Base-by-base conservation (phyloP, 2,797 vertebrate species). In the Micropoecilia bifurca region DNA sequence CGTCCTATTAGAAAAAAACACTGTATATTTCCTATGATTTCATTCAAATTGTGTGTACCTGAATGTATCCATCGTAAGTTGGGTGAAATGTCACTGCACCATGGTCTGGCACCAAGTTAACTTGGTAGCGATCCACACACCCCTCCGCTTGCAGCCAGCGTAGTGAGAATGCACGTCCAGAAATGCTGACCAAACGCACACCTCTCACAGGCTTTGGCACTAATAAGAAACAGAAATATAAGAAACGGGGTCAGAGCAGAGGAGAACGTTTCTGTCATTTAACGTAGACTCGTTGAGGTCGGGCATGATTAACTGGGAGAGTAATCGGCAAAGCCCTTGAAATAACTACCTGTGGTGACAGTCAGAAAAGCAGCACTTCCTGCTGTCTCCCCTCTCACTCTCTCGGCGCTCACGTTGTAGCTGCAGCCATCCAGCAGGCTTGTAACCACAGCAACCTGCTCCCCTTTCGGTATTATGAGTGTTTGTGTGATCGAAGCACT, bases 381-480 rank as follows among this genome's bases (percentile, higher is more conserved):
- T 75, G 90, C 88, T 71, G 84, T 81, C 78, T 25, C 83, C 80
- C 90, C 95, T 92, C 93, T 96, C 74, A 97, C 83, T 86, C 96
- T 94, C 72, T 92, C 89, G 39, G 96, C 88, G 25, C 93, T 97
- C 87, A 96, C 91, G 57, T 96, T 97, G 91, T 97, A 98, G 84
- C 87, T 94, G 83, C 94, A 95, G n/a, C 97, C 96, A 57, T 94
- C 92, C 86, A 53, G 84, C 78, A 98, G 89, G 55, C 93, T 89
- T 25, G 91, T 94, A 84, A 96, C 68, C 74, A 91, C 94, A 83
- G 95, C 95, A 73, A 95, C 87, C 80, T 73, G 89, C 83, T 82
- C 77, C 30, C 82, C 74, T 82, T 77, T 88, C 71, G 92, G 93
- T 84, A 97, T 75, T 16, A 66, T 89, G 81, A 96, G 91, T 18